Conservation (phyloP, 2,888 invertebrate species). For the Vandiemenella viatica region DNA sequence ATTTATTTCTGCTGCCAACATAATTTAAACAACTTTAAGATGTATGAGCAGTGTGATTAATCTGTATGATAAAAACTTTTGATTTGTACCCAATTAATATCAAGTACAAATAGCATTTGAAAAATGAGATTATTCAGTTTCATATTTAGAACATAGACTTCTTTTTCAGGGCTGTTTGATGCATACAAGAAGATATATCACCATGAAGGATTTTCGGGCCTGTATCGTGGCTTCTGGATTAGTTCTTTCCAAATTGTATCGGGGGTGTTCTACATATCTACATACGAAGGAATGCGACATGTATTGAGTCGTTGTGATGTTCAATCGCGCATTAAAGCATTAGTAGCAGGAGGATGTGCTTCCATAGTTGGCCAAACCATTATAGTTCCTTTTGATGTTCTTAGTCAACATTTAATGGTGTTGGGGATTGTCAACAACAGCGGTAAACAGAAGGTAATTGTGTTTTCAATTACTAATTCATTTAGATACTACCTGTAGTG, state of each 20-base stretch:
- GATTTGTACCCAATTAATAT: no score
- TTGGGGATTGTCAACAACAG: constrained; percentile 42
- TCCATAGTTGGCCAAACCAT: constrained; percentile 89
- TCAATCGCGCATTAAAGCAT: constrained; percentile 53
- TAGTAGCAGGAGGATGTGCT: constrained; percentile 80
- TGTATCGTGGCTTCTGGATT: constrained; percentile 92
- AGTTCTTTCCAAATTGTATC: constrained; percentile 63
- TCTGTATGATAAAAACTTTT: no score
- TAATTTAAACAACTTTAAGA: no score
- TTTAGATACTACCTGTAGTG: no score
- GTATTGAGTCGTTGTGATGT: constrained; percentile 51
- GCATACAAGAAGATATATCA: constrained; percentile 76
- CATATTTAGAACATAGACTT: constrained; percentile 1
- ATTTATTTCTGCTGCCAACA: no score
- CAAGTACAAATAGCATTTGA: no score
- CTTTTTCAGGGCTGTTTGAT: constrained; percentile 54
- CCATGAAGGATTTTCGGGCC: constrained; percentile 67
- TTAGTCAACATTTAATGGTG: constrained; percentile 95
- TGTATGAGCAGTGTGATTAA: no score
- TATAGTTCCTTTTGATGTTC: constrained; percentile 90
- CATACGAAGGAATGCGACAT: constrained; percentile 83
- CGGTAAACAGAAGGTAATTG: constrained; percentile 10
- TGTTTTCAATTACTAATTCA: no score
- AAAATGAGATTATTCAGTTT: neutral
- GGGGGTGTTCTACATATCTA: constrained; percentile 82